Evolutionary conservation across 30 jellyfish, hydroid and myxozoan genomes (phyloP).

Genomic region (Rhopilema esculentum): DNA sequence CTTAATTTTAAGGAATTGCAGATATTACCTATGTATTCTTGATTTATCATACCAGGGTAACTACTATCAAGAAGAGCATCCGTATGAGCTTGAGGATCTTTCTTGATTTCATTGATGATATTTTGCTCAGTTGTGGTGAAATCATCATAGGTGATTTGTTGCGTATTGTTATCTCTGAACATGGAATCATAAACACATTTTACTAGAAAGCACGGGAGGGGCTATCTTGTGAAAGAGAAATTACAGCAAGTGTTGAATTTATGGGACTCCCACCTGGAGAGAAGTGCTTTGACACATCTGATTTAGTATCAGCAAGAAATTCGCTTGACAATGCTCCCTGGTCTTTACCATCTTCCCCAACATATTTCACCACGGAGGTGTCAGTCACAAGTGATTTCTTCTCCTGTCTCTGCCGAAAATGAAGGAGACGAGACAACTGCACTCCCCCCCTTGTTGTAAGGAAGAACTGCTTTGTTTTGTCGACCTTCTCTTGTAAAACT

Average conservation of each 20-base stretch:
- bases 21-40: not conserved
- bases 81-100: not conserved
- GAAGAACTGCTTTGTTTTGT: slow-evolving; percentile 22
- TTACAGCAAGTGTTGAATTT: slow-evolving; percentile 23
- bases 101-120: not conserved
- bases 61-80: slow-evolving; percentile 1
- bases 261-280: slow-evolving; percentile 28
- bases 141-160: slow-evolving; percentile 1
- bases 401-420: slow-evolving; percentile 37
- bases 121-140: slow-evolving; percentile 26
- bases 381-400: slow-evolving; percentile 4
- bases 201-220: slow-evolving; percentile 26
- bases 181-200: slow-evolving; percentile 4
- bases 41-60: slow-evolving; percentile 21
- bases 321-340: slow-evolving; percentile 42
- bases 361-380: slow-evolving; percentile 9
- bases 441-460: slow-evolving; percentile 32
- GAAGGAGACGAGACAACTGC: slow-evolving; percentile 13
- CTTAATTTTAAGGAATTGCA: too few species aligned
- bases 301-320: slow-evolving; percentile 9
- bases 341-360: slow-evolving; percentile 43
- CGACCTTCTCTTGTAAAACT: slow-evolving; percentile 11
- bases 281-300: slow-evolving; percentile 3
- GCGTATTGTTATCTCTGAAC: slow-evolving; percentile 22
- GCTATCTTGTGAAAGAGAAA: slow-evolving; percentile 35